phyloP scores from a whole-genome alignment of 92 coral and sea anemone genomes.

The Bergia sp. region DNA sequence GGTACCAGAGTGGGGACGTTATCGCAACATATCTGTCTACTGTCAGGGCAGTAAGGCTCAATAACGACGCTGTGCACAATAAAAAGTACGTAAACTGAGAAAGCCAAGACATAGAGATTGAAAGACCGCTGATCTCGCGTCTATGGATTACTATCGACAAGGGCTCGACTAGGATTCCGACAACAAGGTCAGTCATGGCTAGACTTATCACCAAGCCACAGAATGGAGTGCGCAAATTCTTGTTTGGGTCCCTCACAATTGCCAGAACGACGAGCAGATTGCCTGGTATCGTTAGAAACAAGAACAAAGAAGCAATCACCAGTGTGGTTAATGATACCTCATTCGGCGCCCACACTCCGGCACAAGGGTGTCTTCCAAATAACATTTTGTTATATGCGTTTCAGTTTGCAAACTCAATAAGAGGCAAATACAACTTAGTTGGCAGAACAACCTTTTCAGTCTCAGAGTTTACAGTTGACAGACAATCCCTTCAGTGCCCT shows the following conservation, averaged over 20 bases:
- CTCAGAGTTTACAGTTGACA: not conserved
- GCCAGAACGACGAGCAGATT: constrained; percentile 78
- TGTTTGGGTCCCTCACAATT: constrained; percentile 72
- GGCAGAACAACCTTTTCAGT: not conserved
- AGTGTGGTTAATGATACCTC: constrained; percentile 75
- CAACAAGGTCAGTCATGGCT: constrained; percentile 79
- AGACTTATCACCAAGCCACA: constrained; percentile 72
- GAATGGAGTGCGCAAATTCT: constrained; percentile 75
- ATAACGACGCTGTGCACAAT: constrained; percentile 32
- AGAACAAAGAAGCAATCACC: constrained; percentile 64
- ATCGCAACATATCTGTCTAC: constrained; percentile 38
- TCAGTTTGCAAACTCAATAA: not conserved
- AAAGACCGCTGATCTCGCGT: constrained; percentile 42
- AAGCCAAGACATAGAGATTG: constrained; percentile 38
- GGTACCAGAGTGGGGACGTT: constrained; percentile 46
- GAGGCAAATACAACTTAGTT: not conserved
- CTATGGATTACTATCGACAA: constrained; percentile 71
- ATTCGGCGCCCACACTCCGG: constrained; percentile 76
- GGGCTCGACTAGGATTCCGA: constrained; percentile 74
- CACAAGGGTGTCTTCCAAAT: constrained; percentile 80
- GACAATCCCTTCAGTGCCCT: not conserved
- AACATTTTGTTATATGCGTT: constrained; percentile 42
- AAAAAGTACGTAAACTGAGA: constrained; percentile 28
- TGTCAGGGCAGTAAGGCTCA: constrained; percentile 38
- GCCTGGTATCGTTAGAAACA: constrained; percentile 79